Evolutionary conservation across 2,888 invertebrate species (phyloP), one percentile per base, ranked within the genome.

Genomic region (Odontocerum albicorne): DNA sequence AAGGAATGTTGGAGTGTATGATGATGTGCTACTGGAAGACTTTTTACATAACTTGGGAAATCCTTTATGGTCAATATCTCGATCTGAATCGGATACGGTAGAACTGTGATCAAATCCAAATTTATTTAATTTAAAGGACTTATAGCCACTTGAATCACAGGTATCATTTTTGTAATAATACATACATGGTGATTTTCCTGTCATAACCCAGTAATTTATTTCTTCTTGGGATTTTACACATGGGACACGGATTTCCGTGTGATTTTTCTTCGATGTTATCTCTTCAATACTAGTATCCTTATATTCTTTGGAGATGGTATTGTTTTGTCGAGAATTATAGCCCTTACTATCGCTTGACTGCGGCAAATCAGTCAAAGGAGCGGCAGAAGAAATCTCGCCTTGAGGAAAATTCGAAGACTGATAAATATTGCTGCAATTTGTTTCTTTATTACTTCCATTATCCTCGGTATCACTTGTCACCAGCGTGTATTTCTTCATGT

Each of bases 151-250:
- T 40, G 40, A 20, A 10, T 12, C 22, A 3, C 16, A 17, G 3
- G 31, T 12, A 39, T 33, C 22, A 27, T 52, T 27, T 6, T 40
- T 31, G 21, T 20, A 52, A 40, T 45, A 20, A 32, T 55, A 59
- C n/a, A 59, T 31, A 40, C 77, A 77, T 0, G 78, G 77, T 10
- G 77, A 74, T 64, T 74, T 67, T 60, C 73, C 73, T 1, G 77
- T 76, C 62, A 70, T 68, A 21, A 78, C 68, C 77, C 77, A 78
- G 62, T 70, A 76, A 1, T 72, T 66, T 66, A 78, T 77, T 64
- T 77, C 77, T 60, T 77, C 76, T 73, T 45, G 36, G 12, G 35
- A 40, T 27, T 55, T 55, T 2, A 52, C 32, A 8, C 49, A 45
- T 20, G 43, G 51, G 2, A 15, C 44, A 10, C 51, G 40, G 22